phyloP scores from a whole-genome alignment of 92 coral and sea anemone species.

The Galaxea fascicularis region DNA sequence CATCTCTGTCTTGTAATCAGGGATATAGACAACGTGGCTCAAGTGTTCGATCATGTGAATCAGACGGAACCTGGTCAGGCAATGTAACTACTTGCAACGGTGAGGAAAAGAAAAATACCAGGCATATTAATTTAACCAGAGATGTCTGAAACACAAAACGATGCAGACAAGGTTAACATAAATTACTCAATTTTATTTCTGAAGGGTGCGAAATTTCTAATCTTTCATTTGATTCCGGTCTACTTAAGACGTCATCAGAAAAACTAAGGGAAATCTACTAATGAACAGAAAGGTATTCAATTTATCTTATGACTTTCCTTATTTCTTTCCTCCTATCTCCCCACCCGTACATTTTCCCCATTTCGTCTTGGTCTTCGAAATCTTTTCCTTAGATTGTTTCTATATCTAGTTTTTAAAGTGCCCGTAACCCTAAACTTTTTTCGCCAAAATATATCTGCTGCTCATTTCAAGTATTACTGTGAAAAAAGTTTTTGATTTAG shows the following conservation, averaged over 20 bases:
- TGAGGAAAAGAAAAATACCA: background rate
- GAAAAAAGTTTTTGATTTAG: no score
- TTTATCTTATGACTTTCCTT: background rate
- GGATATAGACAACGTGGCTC: conserved; percentile 58
- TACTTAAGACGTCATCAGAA: no score
- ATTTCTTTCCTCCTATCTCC: background rate
- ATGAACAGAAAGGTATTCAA: no score
- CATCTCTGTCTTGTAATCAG: conserved; percentile 35
- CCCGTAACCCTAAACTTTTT: no score
- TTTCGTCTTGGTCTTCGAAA: background rate
- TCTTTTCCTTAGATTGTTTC: no score
- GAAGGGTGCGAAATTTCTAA: no score
- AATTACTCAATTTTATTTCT: background rate
- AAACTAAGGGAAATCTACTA: no score
- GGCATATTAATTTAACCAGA: background rate
- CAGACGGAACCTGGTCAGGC: conserved; percentile 69
- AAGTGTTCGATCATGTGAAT: conserved; percentile 42
- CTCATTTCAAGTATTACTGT: no score
- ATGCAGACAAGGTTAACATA: background rate
- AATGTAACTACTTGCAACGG: conserved; percentile 45
- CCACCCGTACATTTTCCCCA: background rate
- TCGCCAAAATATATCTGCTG: no score
- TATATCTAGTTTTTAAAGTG: background rate
- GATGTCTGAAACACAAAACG: background rate
- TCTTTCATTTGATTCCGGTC: no score